Evolutionary conservation across 2,113 vertebrate genomes (phyloP).

Genomic region (Ammodramus savannarum): DNA sequence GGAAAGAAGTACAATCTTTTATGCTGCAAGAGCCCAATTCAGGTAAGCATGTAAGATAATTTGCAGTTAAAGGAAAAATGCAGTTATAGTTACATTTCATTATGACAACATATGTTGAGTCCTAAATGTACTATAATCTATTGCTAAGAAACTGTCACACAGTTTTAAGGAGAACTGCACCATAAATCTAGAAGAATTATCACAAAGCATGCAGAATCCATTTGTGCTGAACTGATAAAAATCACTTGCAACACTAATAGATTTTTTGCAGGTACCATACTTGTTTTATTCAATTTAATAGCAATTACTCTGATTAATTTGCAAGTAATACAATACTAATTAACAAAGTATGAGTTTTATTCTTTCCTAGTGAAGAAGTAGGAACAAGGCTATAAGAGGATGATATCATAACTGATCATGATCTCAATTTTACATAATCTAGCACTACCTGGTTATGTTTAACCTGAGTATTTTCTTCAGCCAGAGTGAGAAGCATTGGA

Average conservation of each 20-base stretch:
- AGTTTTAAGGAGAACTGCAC: background rate
- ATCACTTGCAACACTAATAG: background rate
- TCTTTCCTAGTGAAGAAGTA: background rate
- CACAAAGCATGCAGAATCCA: background rate
- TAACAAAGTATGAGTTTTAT: background rate
- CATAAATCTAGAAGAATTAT: background rate
- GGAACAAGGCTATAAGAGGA: background rate
- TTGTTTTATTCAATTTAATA: background rate
- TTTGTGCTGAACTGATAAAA: background rate
- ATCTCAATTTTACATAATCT: background rate
- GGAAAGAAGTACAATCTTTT: background rate
- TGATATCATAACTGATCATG: background rate
- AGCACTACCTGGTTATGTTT: accelerated
- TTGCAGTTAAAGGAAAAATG: background rate
- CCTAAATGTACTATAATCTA: background rate
- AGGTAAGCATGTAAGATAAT: background rate
- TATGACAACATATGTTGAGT: background rate
- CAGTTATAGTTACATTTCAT: background rate
- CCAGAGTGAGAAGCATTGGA: background rate
- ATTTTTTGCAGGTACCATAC: background rate
- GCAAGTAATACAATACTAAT: background rate
- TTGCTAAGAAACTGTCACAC: background rate
- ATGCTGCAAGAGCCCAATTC: background rate
- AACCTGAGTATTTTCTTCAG: background rate
- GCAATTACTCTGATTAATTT: background rate